A percentile compares a stretch with the other conserved stretches of the same genome.
phyloP scores from a whole-genome alignment of 2,888 invertebrate species.

The Agrochola lychnidis region DNA sequence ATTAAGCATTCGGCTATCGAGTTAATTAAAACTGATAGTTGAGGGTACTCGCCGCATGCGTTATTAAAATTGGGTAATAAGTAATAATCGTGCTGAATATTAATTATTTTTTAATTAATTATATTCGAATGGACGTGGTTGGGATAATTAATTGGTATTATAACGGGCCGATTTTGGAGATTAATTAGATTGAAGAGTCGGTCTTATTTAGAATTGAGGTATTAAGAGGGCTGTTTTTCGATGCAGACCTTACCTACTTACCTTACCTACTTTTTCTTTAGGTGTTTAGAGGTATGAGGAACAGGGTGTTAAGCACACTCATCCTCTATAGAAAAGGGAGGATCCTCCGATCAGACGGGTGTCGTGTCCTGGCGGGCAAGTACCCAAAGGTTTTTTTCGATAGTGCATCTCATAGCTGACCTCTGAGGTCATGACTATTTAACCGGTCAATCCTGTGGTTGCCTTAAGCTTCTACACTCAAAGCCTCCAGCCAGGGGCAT shows the following conservation, averaged over 20 bases:
- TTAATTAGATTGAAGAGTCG: background rate
- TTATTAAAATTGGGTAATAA: constrained; percentile 65
- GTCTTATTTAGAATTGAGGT: background rate
- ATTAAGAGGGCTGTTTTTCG: background rate
- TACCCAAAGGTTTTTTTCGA: too few relatives aligned
- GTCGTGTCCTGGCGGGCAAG: too few relatives aligned
- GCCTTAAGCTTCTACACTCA: too few relatives aligned
- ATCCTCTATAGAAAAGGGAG: too few relatives aligned
- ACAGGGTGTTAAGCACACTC: too few relatives aligned
- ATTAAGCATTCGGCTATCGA: constrained; percentile 64
- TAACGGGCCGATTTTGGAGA: background rate
- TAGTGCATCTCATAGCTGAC: too few relatives aligned
- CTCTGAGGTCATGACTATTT: too few relatives aligned
- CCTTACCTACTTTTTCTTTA: background rate
- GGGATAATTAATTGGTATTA: constrained; percentile 35
- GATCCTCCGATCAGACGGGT: too few relatives aligned
- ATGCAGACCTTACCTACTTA: too few relatives aligned
- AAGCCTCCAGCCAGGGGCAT: too few relatives aligned
- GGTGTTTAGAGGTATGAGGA: too few relatives aligned
- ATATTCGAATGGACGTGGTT: constrained; percentile 43
- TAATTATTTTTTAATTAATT: constrained; percentile 65
- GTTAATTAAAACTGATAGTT: constrained; percentile 74
- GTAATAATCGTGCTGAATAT: constrained; percentile 52
- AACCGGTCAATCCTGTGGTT: too few relatives aligned
- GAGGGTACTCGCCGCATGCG: constrained; percentile 44